A percentile compares a stretch with the other conserved stretches of the same genome.
Evolutionary conservation across 1,140 invertebrate genomes (phyloP).

Genomic region (Nasonia vitripennis): DNA sequence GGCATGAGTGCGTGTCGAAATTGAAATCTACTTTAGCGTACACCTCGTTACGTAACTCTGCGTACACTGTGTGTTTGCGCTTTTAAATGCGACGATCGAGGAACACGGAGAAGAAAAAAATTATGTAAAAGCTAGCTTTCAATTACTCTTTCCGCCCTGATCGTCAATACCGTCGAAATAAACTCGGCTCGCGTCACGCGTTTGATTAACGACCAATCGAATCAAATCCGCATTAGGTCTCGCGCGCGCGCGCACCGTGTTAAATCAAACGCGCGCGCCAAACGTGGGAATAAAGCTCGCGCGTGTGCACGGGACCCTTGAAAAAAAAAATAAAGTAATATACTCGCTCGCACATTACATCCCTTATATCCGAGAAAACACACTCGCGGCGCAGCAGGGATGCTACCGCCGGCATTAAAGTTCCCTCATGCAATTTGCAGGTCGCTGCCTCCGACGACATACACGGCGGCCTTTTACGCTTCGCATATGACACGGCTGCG

Average conservation of each 20-base stretch:
- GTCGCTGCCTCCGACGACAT: conserved; percentile 6
- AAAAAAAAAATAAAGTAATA: too few relatives aligned
- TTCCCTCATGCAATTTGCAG: conserved; percentile 16
- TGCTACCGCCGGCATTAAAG: conserved; percentile 9
- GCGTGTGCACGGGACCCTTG: too few relatives aligned
- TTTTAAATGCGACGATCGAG: too few relatives aligned
- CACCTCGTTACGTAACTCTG: background rate
- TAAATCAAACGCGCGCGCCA: too few relatives aligned
- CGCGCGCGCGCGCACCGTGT: too few relatives aligned
- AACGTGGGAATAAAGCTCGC: too few relatives aligned
- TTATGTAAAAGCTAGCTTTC: background rate
- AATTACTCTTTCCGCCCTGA: background rate
- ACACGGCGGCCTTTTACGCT: conserved; percentile 18
- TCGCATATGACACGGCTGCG: conserved; percentile 28
- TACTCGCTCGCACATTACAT: background rate
- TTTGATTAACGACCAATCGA: too few relatives aligned
- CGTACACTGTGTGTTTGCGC: background rate
- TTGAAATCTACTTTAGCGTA: background rate
- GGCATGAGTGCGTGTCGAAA: background rate
- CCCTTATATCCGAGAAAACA: background rate
- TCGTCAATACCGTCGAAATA: too few relatives aligned
- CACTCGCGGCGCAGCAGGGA: background rate
- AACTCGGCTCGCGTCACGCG: too few relatives aligned
- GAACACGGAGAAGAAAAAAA: background rate
- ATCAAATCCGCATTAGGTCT: too few relatives aligned